phyloP scores from a whole-genome alignment of 1,140 invertebrate genomes.

The Muscidifurax raptorellus region DNA sequence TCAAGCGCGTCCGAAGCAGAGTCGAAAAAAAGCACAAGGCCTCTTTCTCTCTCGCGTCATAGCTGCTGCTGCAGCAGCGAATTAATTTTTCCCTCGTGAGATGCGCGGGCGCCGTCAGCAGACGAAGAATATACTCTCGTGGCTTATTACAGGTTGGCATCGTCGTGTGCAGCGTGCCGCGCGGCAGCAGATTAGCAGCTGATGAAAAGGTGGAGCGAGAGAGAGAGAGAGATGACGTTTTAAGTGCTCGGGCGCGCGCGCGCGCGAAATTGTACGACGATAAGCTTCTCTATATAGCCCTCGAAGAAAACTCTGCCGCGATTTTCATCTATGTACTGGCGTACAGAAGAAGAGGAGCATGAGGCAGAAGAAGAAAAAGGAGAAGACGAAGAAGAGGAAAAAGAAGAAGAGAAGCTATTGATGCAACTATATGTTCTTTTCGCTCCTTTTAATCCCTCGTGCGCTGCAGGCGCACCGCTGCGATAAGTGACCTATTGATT shows the following conservation, averaged over 20 bases:
- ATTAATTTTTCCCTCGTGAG: neutral
- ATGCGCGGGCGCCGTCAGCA: too few relatives aligned
- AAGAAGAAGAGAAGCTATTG: too few relatives aligned
- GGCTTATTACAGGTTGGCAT: slow-evolving; percentile 26
- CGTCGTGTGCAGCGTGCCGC: neutral
- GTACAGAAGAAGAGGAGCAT: too few relatives aligned
- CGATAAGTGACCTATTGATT: slow-evolving; percentile 39
- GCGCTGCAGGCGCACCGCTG: neutral
- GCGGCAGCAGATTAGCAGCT: slow-evolving; percentile 52
- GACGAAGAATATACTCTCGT: neutral
- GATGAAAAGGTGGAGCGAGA: slow-evolving; percentile 55
- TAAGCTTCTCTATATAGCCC: slow-evolving; percentile 25
- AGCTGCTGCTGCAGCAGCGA: neutral
- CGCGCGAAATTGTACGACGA: slow-evolving; percentile 53
- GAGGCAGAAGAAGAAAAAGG: too few relatives aligned
- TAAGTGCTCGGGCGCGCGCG: slow-evolving; percentile 51
- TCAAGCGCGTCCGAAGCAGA: too few relatives aligned
- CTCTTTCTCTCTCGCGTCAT: too few relatives aligned
- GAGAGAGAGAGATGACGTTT: slow-evolving; percentile 52
- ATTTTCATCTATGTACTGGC: slow-evolving; percentile 27
- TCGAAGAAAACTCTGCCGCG: neutral
- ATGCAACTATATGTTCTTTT: neutral
- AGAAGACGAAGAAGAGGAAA: too few relatives aligned
- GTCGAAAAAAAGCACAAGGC: too few relatives aligned
- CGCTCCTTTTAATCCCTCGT: neutral